Evolutionary conservation across 2,888 invertebrate species (phyloP).

Genomic region (Ceraclea dissimilis): DNA sequence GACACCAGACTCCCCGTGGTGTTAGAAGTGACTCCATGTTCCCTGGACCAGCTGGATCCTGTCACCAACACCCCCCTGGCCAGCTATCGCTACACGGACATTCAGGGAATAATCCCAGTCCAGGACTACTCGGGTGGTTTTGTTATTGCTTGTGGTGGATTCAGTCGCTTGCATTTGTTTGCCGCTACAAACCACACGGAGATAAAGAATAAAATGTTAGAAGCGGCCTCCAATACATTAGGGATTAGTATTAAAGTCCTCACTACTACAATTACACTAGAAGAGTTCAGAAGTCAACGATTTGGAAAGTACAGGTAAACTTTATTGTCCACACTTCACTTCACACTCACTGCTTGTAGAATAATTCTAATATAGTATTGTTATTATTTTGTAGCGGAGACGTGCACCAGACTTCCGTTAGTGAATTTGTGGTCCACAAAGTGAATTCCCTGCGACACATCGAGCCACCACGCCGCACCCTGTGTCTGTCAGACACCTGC

Average conservation of each 20-base stretch:
- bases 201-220: slow-evolving; percentile 78
- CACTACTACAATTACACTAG: slow-evolving; percentile 73
- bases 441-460: slow-evolving; percentile 69
- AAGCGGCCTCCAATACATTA: slow-evolving; percentile 72
- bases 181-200: slow-evolving; percentile 78
- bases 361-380: not conserved
- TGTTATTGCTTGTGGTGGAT: slow-evolving; percentile 84
- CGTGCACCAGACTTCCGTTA: slow-evolving; percentile 91
- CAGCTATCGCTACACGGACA: slow-evolving; percentile 43
- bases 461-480: slow-evolving; percentile 78
- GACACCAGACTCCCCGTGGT: slow-evolving; percentile 81
- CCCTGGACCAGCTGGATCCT: slow-evolving; percentile 86
- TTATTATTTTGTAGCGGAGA: slow-evolving; percentile 62
- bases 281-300: slow-evolving; percentile 79
- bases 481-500: slow-evolving; percentile 94
- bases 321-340: too few relatives aligned
- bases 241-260: slow-evolving; percentile 78
- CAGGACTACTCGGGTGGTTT: slow-evolving; percentile 90
- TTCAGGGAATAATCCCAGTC: slow-evolving; percentile 54
- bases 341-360: too few relatives aligned
- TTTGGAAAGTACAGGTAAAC: slow-evolving; percentile 90
- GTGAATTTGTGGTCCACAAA: slow-evolving; percentile 95
- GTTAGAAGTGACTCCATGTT: slow-evolving; percentile 86
- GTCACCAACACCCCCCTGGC: slow-evolving; percentile 75
- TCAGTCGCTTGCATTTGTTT: slow-evolving; percentile 86